Evolutionary conservation across 2,888 invertebrate genomes (phyloP).

Genomic region (Aethes cnicana): DNA sequence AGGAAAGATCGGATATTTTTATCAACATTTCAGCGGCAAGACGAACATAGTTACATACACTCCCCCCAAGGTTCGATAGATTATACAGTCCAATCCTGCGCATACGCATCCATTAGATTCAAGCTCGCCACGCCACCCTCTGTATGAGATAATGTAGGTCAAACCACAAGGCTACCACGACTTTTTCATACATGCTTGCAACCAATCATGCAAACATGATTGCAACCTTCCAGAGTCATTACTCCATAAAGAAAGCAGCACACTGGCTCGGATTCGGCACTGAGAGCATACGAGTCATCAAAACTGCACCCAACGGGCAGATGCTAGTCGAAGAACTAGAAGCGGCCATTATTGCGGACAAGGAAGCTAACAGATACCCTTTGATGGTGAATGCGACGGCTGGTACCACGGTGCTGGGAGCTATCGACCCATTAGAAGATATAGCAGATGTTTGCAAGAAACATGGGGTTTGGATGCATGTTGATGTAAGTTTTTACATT

Average conservation of each 20-base stretch:
- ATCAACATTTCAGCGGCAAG: too few species aligned
- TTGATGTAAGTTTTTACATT: conserved; percentile 82
- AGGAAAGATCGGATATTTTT: too few species aligned
- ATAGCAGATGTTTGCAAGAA: conserved; percentile 87
- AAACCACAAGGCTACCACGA: too few species aligned
- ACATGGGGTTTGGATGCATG: conserved; percentile 89
- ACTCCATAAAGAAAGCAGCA: conserved; percentile 90
- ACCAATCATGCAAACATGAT: too few species aligned
- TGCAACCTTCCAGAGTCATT: conserved; percentile 89
- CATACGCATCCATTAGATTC: too few species aligned
- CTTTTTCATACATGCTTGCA: too few species aligned
- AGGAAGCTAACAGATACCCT: conserved; percentile 78
- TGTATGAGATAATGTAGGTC: too few species aligned
- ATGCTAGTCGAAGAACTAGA: conserved; percentile 85
- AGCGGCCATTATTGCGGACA: conserved; percentile 74
- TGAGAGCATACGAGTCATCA: conserved; percentile 85
- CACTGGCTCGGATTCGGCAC: conserved; percentile 93
- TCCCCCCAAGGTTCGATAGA: too few species aligned
- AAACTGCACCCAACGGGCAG: conserved; percentile 85
- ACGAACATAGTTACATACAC: too few species aligned
- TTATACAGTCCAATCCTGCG: too few species aligned
- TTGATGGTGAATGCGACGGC: conserved; percentile 89
- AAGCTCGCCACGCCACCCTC: too few species aligned
- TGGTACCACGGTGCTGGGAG: conserved; percentile 92
- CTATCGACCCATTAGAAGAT: conserved; percentile 88